phyloP scores from a whole-genome alignment of 2,888 invertebrate genomes.

The Polydrusus pterygomalis region DNA sequence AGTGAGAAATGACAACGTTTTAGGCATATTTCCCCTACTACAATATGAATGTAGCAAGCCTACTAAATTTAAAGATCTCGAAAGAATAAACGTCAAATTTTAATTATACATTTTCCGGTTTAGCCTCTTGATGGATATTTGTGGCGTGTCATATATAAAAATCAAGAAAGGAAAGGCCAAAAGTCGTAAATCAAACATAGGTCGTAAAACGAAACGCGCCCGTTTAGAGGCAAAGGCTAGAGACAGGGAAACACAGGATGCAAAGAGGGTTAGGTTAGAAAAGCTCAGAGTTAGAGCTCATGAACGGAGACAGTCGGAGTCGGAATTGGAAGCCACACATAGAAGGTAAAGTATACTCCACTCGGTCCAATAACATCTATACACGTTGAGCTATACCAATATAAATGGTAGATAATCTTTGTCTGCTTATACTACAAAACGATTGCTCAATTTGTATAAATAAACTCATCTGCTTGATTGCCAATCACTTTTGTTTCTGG shows the following conservation, averaged over 20 bases:
- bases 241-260: slow-evolving; percentile 18
- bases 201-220: background rate
- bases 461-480: no score
- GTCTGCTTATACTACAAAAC: no score
- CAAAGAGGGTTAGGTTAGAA: slow-evolving; percentile 18
- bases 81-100: background rate
- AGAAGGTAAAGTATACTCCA: slow-evolving; percentile 17
- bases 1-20: no score
- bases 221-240: background rate
- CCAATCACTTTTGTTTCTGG: no score
- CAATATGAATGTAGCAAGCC: no score
- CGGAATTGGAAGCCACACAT: background rate
- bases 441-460: no score
- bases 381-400: background rate
- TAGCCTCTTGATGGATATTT: background rate
- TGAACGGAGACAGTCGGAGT: slow-evolving; percentile 1
- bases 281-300: slow-evolving; percentile 12
- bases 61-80: no score
- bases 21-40: no score
- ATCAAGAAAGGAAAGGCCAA: background rate
- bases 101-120: slow-evolving; percentile 2
- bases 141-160: background rate
- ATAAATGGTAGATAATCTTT: no score
- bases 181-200: background rate
- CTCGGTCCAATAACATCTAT: background rate